Conservation (phyloP, 2,888 invertebrate species). For the Parasteatoda lunata region DNA sequence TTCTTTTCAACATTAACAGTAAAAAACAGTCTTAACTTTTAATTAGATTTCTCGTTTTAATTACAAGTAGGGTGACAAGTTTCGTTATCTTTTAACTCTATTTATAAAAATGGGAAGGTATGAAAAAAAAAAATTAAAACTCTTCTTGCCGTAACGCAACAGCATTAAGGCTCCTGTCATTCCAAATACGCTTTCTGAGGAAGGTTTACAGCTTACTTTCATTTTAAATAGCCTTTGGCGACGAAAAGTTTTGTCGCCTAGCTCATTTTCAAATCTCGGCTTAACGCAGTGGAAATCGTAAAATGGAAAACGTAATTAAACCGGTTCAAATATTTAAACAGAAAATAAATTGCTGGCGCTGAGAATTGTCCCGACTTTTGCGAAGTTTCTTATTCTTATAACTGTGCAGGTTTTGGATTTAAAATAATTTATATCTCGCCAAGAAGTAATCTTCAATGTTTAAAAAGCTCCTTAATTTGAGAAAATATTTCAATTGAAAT, state of each 20-base stretch:
- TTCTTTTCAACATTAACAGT: not conserved
- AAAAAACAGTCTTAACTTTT: conserved; percentile 14
- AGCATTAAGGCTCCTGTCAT: not conserved
- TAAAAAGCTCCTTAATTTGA: no score
- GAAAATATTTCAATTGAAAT: no score
- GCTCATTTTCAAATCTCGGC: not conserved
- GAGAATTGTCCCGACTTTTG: not conserved
- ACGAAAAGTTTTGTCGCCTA: not conserved
- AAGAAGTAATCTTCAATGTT: no score
- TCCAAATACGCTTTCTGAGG: not conserved
- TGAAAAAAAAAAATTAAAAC: conserved; percentile 40
- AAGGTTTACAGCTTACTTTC: not conserved
- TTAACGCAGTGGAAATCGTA: not conserved
- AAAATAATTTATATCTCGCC: no score
- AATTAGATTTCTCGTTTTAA: conserved; percentile 55
- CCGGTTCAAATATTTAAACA: conserved; percentile 1
- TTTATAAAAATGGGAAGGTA: not conserved
- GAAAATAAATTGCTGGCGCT: not conserved
- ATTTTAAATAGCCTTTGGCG: not conserved
- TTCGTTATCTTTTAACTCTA: conserved; percentile 11
- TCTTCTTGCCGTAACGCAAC: not conserved
- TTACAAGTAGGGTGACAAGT: conserved; percentile 40
- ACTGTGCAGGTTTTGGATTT: no score
- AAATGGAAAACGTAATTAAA: not conserved
- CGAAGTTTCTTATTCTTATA: not conserved